Conservation (phyloP, 2,113 vertebrate genomes). For the Scomber colias region DNA sequence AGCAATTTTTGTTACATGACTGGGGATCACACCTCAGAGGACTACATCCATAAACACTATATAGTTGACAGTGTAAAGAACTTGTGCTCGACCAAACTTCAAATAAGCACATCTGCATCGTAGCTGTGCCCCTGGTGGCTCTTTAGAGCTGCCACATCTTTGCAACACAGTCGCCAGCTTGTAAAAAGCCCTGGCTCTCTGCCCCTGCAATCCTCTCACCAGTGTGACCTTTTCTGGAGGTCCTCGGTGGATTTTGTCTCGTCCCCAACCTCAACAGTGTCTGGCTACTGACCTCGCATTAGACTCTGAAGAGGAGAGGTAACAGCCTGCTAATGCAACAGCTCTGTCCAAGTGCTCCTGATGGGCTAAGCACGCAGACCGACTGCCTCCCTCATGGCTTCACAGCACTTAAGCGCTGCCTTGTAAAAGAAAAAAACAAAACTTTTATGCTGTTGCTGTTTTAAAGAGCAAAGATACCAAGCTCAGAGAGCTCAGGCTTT, state of each 20-base stretch:
- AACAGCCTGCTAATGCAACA: slow-evolving; percentile 71
- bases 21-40: not conserved
- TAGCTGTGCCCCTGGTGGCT: not conserved
- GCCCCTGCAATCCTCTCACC: slow-evolving; percentile 26
- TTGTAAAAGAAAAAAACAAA: slow-evolving; percentile 45
- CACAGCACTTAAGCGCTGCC: slow-evolving; percentile 57
- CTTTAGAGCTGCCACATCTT: slow-evolving; percentile 41
- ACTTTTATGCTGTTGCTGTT: slow-evolving; percentile 11
- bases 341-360: slow-evolving; percentile 60
- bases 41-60: not conserved
- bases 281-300: slow-evolving; percentile 43
- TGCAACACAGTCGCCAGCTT: slow-evolving; percentile 25
- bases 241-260: slow-evolving; percentile 26
- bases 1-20: not conserved
- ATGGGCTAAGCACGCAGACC: slow-evolving; percentile 40
- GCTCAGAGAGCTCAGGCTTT: slow-evolving; percentile 17
- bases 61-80: not conserved
- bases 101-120: not conserved
- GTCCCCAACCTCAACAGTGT: slow-evolving; percentile 29
- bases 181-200: slow-evolving; percentile 25
- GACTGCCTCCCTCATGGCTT: slow-evolving; percentile 46
- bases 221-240: slow-evolving; percentile 38
- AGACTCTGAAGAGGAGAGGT: slow-evolving; percentile 27
- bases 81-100: not conserved
- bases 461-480: not conserved